Conservation (phyloP, 2,113 vertebrate species). For the Amphilophus citrinellus region DNA sequence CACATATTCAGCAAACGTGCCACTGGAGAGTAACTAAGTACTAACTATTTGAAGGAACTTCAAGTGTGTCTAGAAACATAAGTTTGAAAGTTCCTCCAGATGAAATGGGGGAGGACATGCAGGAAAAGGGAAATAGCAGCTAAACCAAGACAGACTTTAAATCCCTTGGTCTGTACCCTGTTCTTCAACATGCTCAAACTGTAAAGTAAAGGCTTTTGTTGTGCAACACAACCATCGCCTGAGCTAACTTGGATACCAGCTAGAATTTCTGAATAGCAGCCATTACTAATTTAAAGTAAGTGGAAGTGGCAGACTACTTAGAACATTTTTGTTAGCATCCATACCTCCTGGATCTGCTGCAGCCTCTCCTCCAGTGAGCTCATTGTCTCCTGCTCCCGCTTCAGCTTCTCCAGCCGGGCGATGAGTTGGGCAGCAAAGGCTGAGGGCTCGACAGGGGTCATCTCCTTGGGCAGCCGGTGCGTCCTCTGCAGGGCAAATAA, state of each 20-base stretch:
- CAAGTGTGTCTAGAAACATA: slow-evolving; percentile 77
- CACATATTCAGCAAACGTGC: slow-evolving; percentile 74
- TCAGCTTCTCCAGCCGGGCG: slow-evolving; percentile 89
- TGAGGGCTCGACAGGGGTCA: slow-evolving; percentile 92
- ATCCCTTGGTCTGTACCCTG: slow-evolving; percentile 45
- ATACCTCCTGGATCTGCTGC: slow-evolving; percentile 94
- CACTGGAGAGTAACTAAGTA: slow-evolving; percentile 79
- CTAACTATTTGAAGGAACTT: slow-evolving; percentile 76
- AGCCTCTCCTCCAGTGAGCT: slow-evolving; percentile 91
- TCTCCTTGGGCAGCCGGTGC: slow-evolving; percentile 93
- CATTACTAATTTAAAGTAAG: background rate
- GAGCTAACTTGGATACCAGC: slow-evolving; percentile 26
- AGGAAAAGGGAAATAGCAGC: slow-evolving; percentile 36
- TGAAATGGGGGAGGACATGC: slow-evolving; percentile 57
- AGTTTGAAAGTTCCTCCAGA: slow-evolving; percentile 68
- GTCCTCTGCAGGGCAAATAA: slow-evolving; percentile 85
- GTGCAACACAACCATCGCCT: background rate
- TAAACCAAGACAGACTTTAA: slow-evolving; percentile 64
- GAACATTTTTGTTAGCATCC: background rate
- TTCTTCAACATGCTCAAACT: slow-evolving; percentile 56
- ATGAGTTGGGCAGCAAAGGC: slow-evolving; percentile 92
- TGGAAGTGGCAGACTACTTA: background rate
- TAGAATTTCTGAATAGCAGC: background rate
- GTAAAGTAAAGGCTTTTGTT: slow-evolving; percentile 21
- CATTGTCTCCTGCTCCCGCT: slow-evolving; percentile 89